Percentiles rank a stretch among this genome's conserved stretches.
These are phyloP conservation scores for Eucriotettix oculatus DNA, from an alignment of 2,888 invertebrate genomes.

Conservation along the genomic window DNA sequence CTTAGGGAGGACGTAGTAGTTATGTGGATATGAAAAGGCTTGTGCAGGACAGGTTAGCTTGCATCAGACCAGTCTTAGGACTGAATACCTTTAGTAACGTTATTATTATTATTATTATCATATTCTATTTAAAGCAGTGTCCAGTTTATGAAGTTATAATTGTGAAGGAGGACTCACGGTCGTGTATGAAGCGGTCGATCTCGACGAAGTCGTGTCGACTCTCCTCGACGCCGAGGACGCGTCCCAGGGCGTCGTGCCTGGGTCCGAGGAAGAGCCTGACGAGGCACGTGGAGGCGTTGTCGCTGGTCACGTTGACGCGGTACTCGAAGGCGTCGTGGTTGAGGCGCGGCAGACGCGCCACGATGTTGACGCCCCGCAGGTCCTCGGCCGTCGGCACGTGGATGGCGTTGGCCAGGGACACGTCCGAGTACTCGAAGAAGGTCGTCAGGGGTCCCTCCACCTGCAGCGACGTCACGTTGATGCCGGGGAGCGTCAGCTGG, in stretches of 20 bases:
- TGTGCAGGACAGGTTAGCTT: too few relatives aligned
- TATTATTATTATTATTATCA: too few relatives aligned
- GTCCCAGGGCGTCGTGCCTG: constrained; percentile 42
- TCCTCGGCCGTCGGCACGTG: constrained; percentile 25
- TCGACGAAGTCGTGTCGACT: constrained; percentile 42
- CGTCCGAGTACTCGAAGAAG: constrained; percentile 48
- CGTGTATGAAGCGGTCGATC: constrained; percentile 42
- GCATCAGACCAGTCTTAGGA: too few relatives aligned
- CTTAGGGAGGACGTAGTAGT: too few relatives aligned
- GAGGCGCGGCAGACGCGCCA: constrained; percentile 48
- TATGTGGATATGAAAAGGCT: too few relatives aligned
- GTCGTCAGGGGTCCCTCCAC: constrained; percentile 44
- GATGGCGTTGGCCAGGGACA: constrained; percentile 45
- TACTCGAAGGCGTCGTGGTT: constrained; percentile 52
- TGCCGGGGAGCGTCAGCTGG: constrained; percentile 36
- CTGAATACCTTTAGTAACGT: too few relatives aligned
- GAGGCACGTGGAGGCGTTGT: constrained; percentile 36
- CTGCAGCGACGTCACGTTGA: constrained; percentile 42
- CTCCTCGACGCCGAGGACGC: constrained; percentile 32
- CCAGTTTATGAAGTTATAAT: too few relatives aligned
- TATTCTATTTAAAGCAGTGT: too few relatives aligned
- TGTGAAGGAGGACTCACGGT: constrained; percentile 28
- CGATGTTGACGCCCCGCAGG: constrained; percentile 31
- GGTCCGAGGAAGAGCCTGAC: constrained; percentile 53
- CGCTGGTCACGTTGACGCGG: constrained; percentile 39